Conservation (phyloP, 2,113 vertebrate genomes). For the Mustelus asterias region DNA sequence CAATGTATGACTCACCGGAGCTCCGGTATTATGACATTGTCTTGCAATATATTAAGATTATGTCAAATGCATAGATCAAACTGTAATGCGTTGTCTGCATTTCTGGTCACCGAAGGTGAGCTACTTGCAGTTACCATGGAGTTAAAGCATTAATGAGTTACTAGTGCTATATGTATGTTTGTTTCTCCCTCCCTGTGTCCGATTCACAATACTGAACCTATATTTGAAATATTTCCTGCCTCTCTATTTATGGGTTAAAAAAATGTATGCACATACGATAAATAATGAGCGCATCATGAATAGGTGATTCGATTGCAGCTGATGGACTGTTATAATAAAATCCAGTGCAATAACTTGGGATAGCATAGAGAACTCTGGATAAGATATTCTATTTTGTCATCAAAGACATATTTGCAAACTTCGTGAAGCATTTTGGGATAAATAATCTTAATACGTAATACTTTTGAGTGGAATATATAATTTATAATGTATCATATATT, state of each 20-base stretch:
- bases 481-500: background rate
- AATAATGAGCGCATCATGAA: background rate
- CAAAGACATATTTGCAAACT: conserved; percentile 45
- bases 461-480: background rate
- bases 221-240: background rate
- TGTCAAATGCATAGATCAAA: background rate
- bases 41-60: conserved; percentile 21
- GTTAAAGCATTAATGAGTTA: background rate
- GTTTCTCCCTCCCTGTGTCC: background rate
- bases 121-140: background rate
- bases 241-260: background rate
- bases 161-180: background rate
- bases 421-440: conserved; percentile 38
- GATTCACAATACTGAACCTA: background rate
- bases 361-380: background rate
- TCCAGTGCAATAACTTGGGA: background rate
- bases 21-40: background rate
- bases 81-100: too few relatives aligned
- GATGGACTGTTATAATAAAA: background rate
- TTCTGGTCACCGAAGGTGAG: background rate
- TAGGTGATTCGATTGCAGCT: background rate
- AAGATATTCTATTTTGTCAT: conserved; percentile 39
- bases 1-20: background rate
- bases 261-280: background rate
- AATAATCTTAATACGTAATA: background rate